phyloP scores from a whole-genome alignment of 1,140 invertebrate genomes.

The Brachionus koreanus region DNA sequence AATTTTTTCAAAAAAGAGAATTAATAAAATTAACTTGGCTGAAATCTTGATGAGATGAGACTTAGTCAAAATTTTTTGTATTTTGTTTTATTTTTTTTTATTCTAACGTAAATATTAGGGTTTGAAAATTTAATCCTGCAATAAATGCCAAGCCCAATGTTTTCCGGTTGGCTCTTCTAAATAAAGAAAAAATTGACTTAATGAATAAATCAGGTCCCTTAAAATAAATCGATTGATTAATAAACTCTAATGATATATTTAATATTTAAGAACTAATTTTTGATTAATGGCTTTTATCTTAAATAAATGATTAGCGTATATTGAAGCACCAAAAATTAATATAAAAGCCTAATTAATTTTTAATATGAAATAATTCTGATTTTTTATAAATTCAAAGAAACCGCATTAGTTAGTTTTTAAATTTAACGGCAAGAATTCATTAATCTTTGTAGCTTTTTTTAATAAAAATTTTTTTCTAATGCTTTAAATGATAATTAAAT shows the following conservation, averaged over 20 bases:
- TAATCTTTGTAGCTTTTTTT: background rate
- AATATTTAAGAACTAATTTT: conserved; percentile 1
- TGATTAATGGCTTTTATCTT: background rate
- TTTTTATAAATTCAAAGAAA: background rate
- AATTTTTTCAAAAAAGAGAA: too few species aligned
- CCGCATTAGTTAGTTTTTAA: background rate
- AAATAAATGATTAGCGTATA: conserved; percentile 9
- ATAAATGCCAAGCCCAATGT: background rate
- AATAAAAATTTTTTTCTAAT: background rate
- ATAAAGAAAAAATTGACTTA: background rate
- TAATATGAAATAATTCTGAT: background rate
- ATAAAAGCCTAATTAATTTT: background rate
- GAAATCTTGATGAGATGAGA: too few species aligned
- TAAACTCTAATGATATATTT: background rate
- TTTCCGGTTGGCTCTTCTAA: background rate
- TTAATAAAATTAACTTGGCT: too few species aligned
- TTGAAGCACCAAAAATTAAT: background rate
- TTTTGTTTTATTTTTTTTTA: background rate
- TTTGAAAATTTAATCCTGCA: background rate
- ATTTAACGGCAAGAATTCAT: background rate
- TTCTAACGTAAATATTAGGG: background rate
- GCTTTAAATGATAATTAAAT: background rate
- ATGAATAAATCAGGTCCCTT: background rate
- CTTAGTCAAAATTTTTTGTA: too few species aligned
- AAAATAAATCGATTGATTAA: background rate